These are phyloP conservation scores for Fratercula arctica DNA, from an alignment of 2,797 vertebrate genomes.

Conservation along the genomic window DNA sequence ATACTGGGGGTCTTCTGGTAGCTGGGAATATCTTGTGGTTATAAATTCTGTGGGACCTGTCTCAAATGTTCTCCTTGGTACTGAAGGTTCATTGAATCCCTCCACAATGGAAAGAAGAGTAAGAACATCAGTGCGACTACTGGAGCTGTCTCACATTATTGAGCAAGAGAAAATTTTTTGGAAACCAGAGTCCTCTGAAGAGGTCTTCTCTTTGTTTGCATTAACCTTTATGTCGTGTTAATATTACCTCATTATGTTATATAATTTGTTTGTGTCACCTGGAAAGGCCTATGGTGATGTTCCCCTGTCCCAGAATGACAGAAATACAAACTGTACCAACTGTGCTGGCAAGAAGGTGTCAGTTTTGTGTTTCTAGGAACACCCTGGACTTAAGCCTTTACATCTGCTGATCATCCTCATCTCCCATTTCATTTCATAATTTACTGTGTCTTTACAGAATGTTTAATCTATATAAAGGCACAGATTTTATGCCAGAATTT, in stretches of 20 bases:
- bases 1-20: not conserved
- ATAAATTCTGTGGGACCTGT: not conserved
- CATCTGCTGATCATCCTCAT: slow-evolving; percentile 49
- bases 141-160: not conserved
- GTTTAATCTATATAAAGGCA: slow-evolving; percentile 57
- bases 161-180: not conserved
- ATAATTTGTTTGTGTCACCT: not conserved
- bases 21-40: not conserved
- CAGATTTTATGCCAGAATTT: slow-evolving; percentile 17
- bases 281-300: not conserved
- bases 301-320: not conserved
- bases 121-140: not conserved
- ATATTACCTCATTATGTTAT: not conserved
- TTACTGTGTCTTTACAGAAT: slow-evolving; percentile 38
- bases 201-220: not conserved
- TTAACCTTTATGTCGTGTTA: not conserved
- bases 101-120: not conserved
- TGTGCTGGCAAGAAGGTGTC: slow-evolving; percentile 1
- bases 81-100: not conserved
- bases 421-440: slow-evolving; percentile 34
- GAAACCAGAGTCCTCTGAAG: not conserved
- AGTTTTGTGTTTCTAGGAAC: slow-evolving; percentile 49
- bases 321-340: slow-evolving; percentile 22
- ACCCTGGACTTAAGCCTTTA: slow-evolving; percentile 24
- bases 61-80: not conserved